A percentile compares a stretch with the other conserved stretches of the same genome.
phyloP scores from a whole-genome alignment of 2,888 invertebrate genomes.

The Dasysyrphus albostriatus region DNA sequence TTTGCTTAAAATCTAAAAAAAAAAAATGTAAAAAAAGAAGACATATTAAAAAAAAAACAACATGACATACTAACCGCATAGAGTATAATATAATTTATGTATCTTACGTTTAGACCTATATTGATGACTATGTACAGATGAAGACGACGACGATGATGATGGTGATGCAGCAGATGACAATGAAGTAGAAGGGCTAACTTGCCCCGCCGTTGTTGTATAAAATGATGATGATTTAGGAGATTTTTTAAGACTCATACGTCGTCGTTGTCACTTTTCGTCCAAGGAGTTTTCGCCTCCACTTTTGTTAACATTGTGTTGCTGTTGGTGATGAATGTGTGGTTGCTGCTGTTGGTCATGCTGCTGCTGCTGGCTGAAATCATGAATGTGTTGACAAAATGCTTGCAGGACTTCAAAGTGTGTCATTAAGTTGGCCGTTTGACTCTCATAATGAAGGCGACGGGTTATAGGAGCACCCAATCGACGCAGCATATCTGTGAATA shows the following conservation, averaged over 20 bases:
- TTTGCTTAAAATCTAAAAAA: constrained; percentile 44
- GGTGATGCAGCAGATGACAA: constrained; percentile 65
- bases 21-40: constrained; percentile 46
- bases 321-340: constrained; percentile 77
- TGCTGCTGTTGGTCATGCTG: constrained; percentile 76
- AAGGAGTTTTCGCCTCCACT: constrained; percentile 77
- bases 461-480: constrained; percentile 88
- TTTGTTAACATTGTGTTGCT: constrained; percentile 75
- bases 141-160: constrained; percentile 76
- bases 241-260: constrained; percentile 81
- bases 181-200: constrained; percentile 78
- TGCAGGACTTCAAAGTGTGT: constrained; percentile 92
- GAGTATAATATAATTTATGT: constrained; percentile 83
- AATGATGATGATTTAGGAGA: constrained; percentile 73
- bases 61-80: constrained; percentile 81
- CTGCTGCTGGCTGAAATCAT: constrained; percentile 81
- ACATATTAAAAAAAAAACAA: constrained; percentile 61
- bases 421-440: constrained; percentile 85
- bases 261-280: constrained; percentile 84
- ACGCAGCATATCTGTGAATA: constrained; percentile 88
- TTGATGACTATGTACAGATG: constrained; percentile 78
- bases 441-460: constrained; percentile 87
- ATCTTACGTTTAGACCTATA: constrained; percentile 81
- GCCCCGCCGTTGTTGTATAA: constrained; percentile 65
- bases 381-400: constrained; percentile 85